Conservation (phyloP, 2,113 vertebrate genomes). For the Candoia aspera region DNA sequence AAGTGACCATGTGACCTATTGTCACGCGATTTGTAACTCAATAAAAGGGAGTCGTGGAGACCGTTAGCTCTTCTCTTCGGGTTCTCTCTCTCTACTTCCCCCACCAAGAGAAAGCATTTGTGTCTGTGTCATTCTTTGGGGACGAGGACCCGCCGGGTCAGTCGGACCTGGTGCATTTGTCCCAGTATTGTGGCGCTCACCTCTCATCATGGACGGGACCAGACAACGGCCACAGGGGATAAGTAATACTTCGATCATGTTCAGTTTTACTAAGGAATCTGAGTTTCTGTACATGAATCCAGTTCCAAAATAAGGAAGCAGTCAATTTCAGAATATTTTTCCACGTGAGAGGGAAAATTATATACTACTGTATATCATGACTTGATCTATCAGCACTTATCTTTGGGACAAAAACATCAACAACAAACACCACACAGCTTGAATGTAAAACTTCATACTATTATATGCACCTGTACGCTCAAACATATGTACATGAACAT, state of each 20-base stretch:
- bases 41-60: too few relatives aligned
- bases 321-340: not conserved
- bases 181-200: too few relatives aligned
- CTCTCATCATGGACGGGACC: too few relatives aligned
- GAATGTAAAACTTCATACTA: not conserved
- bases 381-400: not conserved
- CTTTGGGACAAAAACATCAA: not conserved
- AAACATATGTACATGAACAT: not conserved
- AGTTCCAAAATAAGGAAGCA: not conserved
- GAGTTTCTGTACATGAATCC: not conserved
- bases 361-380: not conserved
- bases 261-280: not conserved
- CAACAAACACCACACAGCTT: not conserved
- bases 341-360: not conserved
- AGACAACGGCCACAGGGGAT: too few relatives aligned
- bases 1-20: too few relatives aligned
- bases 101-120: too few relatives aligned
- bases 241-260: not conserved
- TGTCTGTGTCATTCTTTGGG: too few relatives aligned
- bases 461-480: not conserved
- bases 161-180: too few relatives aligned
- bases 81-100: too few relatives aligned
- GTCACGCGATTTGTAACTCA: too few relatives aligned
- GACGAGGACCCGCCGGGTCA: too few relatives aligned
- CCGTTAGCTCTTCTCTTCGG: too few relatives aligned